These are phyloP conservation scores for Chiloscyllium plagiosum DNA, from an alignment of 2,113 vertebrate species.

Conservation along the genomic window DNA sequence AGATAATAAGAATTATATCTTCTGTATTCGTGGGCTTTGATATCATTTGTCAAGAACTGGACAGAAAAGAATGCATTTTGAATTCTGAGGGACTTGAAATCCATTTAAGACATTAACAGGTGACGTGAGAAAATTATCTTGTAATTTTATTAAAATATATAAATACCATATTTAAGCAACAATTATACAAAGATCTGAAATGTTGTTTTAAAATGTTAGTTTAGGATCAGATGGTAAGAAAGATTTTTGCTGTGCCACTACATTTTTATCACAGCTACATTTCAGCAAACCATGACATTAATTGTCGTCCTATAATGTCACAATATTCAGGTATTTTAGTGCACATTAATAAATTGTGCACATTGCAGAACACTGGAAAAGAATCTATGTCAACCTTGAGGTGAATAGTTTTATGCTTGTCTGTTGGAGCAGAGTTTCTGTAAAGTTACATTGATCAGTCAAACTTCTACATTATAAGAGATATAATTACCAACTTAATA, in stretches of 20 bases:
- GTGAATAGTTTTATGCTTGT: background rate
- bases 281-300: background rate
- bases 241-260: background rate
- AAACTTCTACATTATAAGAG: background rate
- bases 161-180: background rate
- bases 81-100: background rate
- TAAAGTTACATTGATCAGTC: conserved; percentile 10
- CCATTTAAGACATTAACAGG: background rate
- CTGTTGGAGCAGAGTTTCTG: background rate
- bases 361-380: background rate
- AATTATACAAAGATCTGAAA: background rate
- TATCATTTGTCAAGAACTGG: background rate
- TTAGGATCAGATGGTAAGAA: background rate
- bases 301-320: background rate
- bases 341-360: background rate
- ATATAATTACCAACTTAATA: background rate
- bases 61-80: background rate
- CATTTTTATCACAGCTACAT: background rate
- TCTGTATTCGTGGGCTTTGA: background rate
- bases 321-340: background rate
- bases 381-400: background rate
- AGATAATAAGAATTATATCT: background rate
- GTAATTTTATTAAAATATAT: background rate
- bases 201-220: background rate
- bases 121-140: background rate